Percentiles rank a stretch among this genome's conserved stretches.
These are phyloP conservation scores for Eupleurogrammus muticus DNA, from an alignment of 2,797 vertebrate genomes.

Conservation along the genomic window DNA sequence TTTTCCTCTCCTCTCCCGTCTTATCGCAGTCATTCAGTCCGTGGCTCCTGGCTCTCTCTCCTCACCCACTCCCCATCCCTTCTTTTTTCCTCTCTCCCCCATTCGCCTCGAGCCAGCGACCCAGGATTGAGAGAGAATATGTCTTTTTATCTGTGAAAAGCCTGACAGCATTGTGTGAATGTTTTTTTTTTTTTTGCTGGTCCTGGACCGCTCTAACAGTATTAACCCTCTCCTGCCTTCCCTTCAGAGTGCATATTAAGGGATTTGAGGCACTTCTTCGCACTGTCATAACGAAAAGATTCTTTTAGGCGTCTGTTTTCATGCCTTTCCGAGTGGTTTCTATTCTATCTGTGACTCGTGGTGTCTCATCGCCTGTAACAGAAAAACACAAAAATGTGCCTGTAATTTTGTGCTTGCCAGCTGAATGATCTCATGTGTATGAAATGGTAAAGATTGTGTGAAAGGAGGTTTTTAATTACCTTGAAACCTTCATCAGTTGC, in stretches of 20 bases:
- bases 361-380: constrained; percentile 10
- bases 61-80: constrained; percentile 7
- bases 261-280: constrained; percentile 5
- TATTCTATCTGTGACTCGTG: neutral
- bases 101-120: constrained; percentile 25
- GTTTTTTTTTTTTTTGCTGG: constrained; percentile 14
- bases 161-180: constrained; percentile 36
- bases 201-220: constrained; percentile 18
- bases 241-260: constrained; percentile 30
- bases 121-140: constrained; percentile 44
- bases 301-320: constrained; percentile 32
- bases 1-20: constrained; percentile 43
- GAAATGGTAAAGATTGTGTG: constrained; percentile 1
- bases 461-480: constrained; percentile 19
- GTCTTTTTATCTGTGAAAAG: constrained; percentile 48
- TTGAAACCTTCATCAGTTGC: constrained; percentile 11
- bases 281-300: constrained; percentile 9
- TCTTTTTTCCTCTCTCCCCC: neutral
- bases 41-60: constrained; percentile 51
- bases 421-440: constrained; percentile 22
- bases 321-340: constrained; percentile 46
- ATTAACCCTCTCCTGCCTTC: constrained; percentile 53
- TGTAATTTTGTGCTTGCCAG: constrained; percentile 32
- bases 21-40: constrained; percentile 75
- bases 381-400: neutral